Conservation (phyloP, 2,797 vertebrate genomes). For the Sparus aurata region DNA sequence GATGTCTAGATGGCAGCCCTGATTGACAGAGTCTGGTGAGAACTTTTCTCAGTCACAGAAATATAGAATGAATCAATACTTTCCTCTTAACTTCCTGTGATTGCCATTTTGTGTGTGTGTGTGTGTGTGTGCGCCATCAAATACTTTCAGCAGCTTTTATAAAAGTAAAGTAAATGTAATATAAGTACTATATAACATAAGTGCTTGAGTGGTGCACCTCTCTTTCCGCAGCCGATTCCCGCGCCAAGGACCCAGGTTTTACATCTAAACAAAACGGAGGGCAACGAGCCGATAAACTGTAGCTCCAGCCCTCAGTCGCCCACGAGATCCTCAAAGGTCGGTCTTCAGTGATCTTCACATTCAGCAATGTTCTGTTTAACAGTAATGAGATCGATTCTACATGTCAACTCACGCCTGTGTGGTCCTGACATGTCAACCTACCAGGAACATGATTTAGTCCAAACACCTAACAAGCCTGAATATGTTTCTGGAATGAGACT, state of each 20-base stretch:
- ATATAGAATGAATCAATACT: background rate
- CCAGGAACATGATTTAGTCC: background rate
- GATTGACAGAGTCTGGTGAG: background rate
- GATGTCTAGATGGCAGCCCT: background rate
- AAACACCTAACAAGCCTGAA: background rate
- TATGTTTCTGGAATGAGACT: background rate
- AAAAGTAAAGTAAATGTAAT: too few species aligned
- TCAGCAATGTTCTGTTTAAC: background rate
- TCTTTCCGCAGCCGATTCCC: background rate
- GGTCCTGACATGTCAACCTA: too few species aligned
- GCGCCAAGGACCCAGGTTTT: fast-evolving
- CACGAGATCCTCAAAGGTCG: slow-evolving; percentile 8
- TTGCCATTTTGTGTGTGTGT: too few species aligned
- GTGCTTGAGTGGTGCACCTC: background rate
- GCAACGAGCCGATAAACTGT: background rate
- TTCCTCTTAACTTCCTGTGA: too few species aligned
- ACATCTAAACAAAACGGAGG: background rate
- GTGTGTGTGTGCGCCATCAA: background rate
- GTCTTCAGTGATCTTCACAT: background rate
- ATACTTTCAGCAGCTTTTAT: background rate
- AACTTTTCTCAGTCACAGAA: background rate
- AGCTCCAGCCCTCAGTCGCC: background rate
- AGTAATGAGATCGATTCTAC: background rate
- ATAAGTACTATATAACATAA: too few species aligned
- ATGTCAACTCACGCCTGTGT: too few species aligned